phyloP scores from a whole-genome alignment of 2,113 vertebrate genomes.

The Edolisoma coerulescens region DNA sequence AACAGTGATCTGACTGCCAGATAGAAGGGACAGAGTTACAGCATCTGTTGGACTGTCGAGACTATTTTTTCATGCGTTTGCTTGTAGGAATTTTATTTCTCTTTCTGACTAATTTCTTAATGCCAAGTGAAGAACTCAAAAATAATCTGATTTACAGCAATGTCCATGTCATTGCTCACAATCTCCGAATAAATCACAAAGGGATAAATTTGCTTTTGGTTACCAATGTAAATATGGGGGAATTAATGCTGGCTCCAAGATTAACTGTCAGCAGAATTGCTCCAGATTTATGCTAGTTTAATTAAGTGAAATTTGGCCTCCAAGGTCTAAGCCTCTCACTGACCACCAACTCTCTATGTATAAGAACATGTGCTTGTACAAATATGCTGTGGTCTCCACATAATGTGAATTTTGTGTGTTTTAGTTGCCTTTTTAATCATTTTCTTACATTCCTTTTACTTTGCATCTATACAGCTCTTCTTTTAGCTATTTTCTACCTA shows the following conservation, averaged over 20 bases:
- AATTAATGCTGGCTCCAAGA: not conserved
- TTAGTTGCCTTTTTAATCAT: constrained; percentile 59
- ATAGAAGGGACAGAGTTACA: constrained; percentile 33
- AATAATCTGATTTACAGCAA: constrained; percentile 5
- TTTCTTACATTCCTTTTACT: constrained; percentile 69
- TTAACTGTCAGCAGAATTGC: not conserved
- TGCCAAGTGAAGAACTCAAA: constrained; percentile 1
- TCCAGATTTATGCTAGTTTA: not conserved
- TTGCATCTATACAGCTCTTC: constrained; percentile 61
- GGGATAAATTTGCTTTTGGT: constrained; percentile 16
- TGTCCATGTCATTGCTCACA: constrained; percentile 15
- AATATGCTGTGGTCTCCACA: constrained; percentile 33
- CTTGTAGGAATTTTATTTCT: constrained; percentile 47
- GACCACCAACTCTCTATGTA: constrained; percentile 27
- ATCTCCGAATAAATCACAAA: not conserved
- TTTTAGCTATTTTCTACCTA: constrained; percentile 64
- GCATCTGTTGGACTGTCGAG: constrained; percentile 44
- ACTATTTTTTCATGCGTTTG: constrained; percentile 44
- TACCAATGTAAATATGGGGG: not conserved
- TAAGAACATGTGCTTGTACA: constrained; percentile 33
- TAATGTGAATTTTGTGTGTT: constrained; percentile 56
- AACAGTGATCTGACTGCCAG: constrained; percentile 23
- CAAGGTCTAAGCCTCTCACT: constrained; percentile 44
- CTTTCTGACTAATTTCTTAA: constrained; percentile 33
- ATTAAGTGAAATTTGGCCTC: constrained; percentile 25